Percentiles rank a stretch among this genome's conserved stretches.
Conservation (phyloP, 2,113 vertebrate species). For the Otus sunia region DNA sequence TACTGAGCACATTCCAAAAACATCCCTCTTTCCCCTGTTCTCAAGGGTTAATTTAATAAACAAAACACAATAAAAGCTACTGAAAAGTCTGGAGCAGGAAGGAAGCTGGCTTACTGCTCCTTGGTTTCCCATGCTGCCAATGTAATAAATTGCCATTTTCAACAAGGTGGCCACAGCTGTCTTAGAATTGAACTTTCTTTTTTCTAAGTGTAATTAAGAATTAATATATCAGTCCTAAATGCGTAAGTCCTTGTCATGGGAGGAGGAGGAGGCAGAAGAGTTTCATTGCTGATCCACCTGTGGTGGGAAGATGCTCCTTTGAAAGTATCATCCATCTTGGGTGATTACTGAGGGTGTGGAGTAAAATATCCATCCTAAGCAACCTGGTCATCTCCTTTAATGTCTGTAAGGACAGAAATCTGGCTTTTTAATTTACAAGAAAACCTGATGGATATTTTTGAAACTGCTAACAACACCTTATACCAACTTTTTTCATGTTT, state of each 20-base stretch:
- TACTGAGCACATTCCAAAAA: neutral
- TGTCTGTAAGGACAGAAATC: neutral
- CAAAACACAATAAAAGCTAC: conserved; percentile 18
- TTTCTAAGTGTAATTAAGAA: neutral
- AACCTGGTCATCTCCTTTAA: neutral
- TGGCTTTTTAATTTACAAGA: neutral
- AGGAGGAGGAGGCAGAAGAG: neutral
- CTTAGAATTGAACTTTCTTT: neutral
- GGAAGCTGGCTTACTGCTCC: conserved; percentile 12
- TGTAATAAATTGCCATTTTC: neutral
- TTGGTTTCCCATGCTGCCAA: neutral
- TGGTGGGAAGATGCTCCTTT: neutral
- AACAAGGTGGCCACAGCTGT: neutral
- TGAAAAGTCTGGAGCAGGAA: conserved; percentile 15
- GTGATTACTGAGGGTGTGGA: neutral
- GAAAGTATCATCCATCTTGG: neutral
- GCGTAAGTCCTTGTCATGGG: neutral
- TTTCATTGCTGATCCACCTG: neutral
- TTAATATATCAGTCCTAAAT: neutral
- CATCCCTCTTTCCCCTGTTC: neutral
- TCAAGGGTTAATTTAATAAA: conserved; percentile 11
- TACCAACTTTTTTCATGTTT: neutral
- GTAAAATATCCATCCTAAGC: neutral
- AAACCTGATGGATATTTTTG: neutral
- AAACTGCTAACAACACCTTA: neutral